phyloP scores from a whole-genome alignment of 2,113 vertebrate genomes.

The Climacteris rufus region DNA sequence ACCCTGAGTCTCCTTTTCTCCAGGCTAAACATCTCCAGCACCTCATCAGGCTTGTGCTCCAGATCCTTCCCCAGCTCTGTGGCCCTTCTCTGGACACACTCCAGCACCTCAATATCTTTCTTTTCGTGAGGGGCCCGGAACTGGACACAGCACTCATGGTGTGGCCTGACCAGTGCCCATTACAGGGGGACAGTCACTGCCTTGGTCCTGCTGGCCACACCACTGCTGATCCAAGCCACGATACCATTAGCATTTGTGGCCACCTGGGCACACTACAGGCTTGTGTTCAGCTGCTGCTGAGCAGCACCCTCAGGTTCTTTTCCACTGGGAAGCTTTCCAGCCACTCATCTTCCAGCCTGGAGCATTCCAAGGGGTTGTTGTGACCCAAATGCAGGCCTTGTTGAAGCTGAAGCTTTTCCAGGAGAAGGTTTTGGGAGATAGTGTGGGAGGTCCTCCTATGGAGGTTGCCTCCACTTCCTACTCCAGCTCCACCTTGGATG shows the following conservation, averaged over 20 bases:
- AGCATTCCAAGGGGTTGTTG: too few species aligned
- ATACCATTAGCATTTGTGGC: not conserved
- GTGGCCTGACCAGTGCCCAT: fast-evolving
- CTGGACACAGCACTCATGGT: not conserved
- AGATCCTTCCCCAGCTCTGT: not conserved
- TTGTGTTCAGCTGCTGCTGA: not conserved
- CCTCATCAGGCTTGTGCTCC: not conserved
- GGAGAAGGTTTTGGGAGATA: not conserved
- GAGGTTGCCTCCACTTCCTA: too few species aligned
- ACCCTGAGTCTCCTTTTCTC: not conserved
- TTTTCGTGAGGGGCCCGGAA: not conserved
- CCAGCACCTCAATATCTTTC: not conserved
- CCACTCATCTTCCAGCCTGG: not conserved
- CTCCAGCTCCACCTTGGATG: too few species aligned
- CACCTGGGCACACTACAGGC: not conserved
- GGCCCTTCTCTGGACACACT: fast-evolving
- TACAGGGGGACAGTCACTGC: fast-evolving
- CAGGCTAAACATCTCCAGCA: not conserved
- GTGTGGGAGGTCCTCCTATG: too few species aligned
- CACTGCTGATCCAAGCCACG: not conserved
- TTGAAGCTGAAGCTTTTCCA: not conserved
- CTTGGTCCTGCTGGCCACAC: not conserved
- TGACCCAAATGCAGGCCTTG: not conserved
- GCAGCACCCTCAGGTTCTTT: not conserved
- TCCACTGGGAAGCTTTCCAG: not conserved